Evolutionary conservation across 2,888 invertebrate species (phyloP).

Genomic region (Ellobium chinense): DNA sequence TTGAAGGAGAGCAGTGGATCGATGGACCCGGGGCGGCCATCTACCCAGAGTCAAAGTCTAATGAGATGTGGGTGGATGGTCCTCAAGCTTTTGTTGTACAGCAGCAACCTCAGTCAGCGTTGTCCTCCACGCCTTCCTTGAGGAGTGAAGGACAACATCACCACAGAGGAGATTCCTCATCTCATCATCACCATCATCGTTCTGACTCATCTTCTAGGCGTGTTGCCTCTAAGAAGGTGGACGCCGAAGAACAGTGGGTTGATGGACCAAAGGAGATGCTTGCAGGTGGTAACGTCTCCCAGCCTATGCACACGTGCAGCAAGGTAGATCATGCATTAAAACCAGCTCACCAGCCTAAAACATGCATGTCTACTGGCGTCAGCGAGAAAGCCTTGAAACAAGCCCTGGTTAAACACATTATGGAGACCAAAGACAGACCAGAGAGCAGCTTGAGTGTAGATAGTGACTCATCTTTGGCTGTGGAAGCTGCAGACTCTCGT

Average conservation of each 20-base stretch:
- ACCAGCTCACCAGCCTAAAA: not conserved
- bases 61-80: slow-evolving; percentile 97
- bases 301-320: slow-evolving; percentile 53
- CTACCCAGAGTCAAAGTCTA: slow-evolving; percentile 69
- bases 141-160: slow-evolving; percentile 31
- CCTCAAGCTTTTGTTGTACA: slow-evolving; percentile 83
- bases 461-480: slow-evolving; percentile 61
- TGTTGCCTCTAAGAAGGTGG: slow-evolving; percentile 84
- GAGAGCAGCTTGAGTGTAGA: slow-evolving; percentile 67
- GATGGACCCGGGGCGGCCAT: slow-evolving; percentile 91
- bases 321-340: slow-evolving; percentile 40
- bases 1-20: slow-evolving; percentile 90
- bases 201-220: slow-evolving; percentile 38
- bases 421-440: slow-evolving; percentile 63
- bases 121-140: slow-evolving; percentile 8
- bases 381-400: slow-evolving; percentile 53
- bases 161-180: slow-evolving; percentile 24
- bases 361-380: slow-evolving; percentile 37
- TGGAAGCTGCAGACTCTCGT: slow-evolving; percentile 64
- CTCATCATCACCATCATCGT: slow-evolving; percentile 20
- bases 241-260: slow-evolving; percentile 82
- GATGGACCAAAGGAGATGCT: slow-evolving; percentile 77
- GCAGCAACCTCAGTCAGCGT: slow-evolving; percentile 24
- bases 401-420: slow-evolving; percentile 53
- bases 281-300: slow-evolving; percentile 37